Percentiles rank a stretch among this genome's conserved stretches.
These are phyloP conservation scores for Fabriciana adippe DNA, from an alignment of 2,888 invertebrate species.

Conservation along the genomic window DNA sequence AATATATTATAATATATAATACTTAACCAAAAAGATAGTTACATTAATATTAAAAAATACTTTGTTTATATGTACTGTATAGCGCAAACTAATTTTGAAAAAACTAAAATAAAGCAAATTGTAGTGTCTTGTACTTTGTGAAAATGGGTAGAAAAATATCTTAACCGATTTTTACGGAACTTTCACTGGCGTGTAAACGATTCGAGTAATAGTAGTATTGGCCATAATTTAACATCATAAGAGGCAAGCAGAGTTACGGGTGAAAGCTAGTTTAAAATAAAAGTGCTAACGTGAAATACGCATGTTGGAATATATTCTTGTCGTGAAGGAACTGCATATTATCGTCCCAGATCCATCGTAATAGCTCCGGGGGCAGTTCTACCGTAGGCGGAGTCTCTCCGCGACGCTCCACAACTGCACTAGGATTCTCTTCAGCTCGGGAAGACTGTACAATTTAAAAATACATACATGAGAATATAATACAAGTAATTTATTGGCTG, in stretches of 20 bases:
- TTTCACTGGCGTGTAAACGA: too few species aligned
- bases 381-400: constrained; percentile 53
- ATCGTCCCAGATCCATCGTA: constrained; percentile 98
- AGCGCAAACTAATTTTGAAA: too few species aligned
- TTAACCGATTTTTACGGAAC: too few species aligned
- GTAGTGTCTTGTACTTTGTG: too few species aligned
- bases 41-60: too few species aligned
- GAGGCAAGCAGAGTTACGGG: not conserved
- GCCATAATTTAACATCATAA: not conserved
- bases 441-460: constrained; percentile 55
- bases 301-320: constrained; percentile 97
- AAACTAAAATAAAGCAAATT: too few species aligned
- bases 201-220: too few species aligned
- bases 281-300: constrained; percentile 92
- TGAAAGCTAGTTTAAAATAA: not conserved
- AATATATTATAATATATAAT: too few species aligned
- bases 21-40: too few species aligned
- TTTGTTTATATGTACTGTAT: too few species aligned
- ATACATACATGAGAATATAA: not conserved
- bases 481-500: too few species aligned
- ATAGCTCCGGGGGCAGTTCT: constrained; percentile 89
- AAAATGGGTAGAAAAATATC: too few species aligned
- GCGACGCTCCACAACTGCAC: constrained; percentile 52
- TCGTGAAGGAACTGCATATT: constrained; percentile 97
- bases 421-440: constrained; percentile 59